Evolutionary conservation across 2,797 vertebrate species (phyloP).

Genomic region (Etheostoma nigrum): DNA sequence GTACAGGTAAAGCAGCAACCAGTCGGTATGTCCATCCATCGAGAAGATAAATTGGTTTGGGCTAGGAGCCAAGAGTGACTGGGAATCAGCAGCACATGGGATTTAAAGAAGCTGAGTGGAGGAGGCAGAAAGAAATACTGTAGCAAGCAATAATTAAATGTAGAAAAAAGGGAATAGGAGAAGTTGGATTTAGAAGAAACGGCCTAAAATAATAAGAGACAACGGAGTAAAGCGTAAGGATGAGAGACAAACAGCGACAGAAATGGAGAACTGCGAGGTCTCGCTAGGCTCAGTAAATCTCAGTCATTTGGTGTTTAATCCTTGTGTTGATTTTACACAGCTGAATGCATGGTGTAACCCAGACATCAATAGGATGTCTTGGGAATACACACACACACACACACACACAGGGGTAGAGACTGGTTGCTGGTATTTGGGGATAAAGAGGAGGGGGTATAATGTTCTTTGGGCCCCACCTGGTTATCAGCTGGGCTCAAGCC

Average conservation of each 20-base stretch:
- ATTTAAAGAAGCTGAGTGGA: conserved; percentile 40
- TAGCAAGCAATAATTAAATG: conserved; percentile 27
- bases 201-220: conserved; percentile 19
- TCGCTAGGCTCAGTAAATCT: conserved; percentile 58
- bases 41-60: conserved; percentile 68
- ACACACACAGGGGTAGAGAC: conserved; percentile 40
- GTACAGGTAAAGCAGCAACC: conserved; percentile 28
- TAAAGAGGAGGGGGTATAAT: conserved; percentile 48
- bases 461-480: conserved; percentile 72
- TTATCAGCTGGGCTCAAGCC: conserved; percentile 77
- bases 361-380: conserved; percentile 68
- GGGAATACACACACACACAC: conserved; percentile 69
- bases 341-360: conserved; percentile 70
- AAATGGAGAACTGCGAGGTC: conserved; percentile 32
- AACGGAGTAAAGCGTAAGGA: conserved; percentile 4
- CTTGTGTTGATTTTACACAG: conserved; percentile 79
- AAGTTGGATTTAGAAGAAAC: conserved; percentile 38
- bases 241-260: conserved; percentile 11
- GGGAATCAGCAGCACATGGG: conserved; percentile 29
- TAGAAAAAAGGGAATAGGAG: conserved; percentile 12
- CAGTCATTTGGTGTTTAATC: conserved; percentile 76
- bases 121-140: conserved; percentile 10
- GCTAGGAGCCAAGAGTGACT: conserved; percentile 55
- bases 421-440: conserved; percentile 62
- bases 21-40: conserved; percentile 57